Percentiles rank a stretch among this genome's conserved stretches.
These are phyloP conservation scores for Thera britannica DNA, from an alignment of 2,888 invertebrate genomes.

Conservation along the genomic window DNA sequence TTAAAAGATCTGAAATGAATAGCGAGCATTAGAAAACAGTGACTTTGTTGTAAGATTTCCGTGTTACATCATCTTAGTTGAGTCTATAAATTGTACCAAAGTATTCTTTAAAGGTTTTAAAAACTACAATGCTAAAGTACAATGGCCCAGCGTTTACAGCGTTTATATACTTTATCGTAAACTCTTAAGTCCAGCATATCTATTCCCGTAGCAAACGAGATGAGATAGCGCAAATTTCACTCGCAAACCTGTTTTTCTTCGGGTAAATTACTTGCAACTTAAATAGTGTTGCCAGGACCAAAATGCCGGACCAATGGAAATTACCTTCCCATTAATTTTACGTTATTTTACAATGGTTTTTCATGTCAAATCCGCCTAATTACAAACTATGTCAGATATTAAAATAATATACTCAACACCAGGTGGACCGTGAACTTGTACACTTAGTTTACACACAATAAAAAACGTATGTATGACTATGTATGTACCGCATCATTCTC, in stretches of 20 bases:
- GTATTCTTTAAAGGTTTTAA: neutral
- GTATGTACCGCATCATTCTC: too few relatives aligned
- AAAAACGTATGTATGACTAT: too few relatives aligned
- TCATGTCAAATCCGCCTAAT: neutral
- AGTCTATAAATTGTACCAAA: too few relatives aligned
- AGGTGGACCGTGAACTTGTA: too few relatives aligned
- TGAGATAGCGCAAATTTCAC: constrained; percentile 65
- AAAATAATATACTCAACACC: too few relatives aligned
- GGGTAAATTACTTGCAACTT: constrained; percentile 58
- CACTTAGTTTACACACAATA: too few relatives aligned
- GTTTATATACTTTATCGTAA: constrained; percentile 57
- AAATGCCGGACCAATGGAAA: constrained; percentile 1
- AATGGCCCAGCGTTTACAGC: constrained; percentile 59
- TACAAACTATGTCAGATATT: too few relatives aligned
- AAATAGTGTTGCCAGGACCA: constrained; percentile 17
- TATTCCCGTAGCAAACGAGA: constrained; percentile 55
- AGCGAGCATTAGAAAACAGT: too few relatives aligned
- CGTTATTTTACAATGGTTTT: too few relatives aligned
- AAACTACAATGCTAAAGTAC: constrained; percentile 43
- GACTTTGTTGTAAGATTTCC: too few relatives aligned
- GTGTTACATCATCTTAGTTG: too few relatives aligned
- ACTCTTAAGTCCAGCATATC: constrained; percentile 53
- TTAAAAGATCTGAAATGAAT: too few relatives aligned
- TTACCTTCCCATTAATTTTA: neutral
- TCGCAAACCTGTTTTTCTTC: constrained; percentile 63